A percentile compares a stretch with the other conserved stretches of the same genome.
These are phyloP conservation scores for Montipora capitata DNA, from an alignment of 92 coral and sea anemone species.

Conservation along the genomic window DNA sequence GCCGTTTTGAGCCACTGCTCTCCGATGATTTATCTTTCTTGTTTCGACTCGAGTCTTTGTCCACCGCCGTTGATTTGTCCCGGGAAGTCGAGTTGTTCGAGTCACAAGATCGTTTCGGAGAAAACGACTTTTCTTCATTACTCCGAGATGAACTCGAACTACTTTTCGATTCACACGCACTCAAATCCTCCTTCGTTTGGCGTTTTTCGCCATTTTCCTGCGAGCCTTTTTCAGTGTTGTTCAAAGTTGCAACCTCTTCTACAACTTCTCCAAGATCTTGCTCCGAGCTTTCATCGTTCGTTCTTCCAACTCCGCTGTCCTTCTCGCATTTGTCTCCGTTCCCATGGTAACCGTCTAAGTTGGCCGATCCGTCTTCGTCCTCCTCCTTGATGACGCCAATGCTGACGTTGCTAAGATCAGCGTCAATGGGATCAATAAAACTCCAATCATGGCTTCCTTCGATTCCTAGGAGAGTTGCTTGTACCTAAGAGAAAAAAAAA, in stretches of 20 bases:
- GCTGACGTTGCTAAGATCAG: slow-evolving; percentile 74
- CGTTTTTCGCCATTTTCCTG: slow-evolving; percentile 7
- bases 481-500: slow-evolving; percentile 70
- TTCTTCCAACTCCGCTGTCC: slow-evolving; percentile 96
- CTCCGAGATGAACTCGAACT: slow-evolving; percentile 20
- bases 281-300: slow-evolving; percentile 96
- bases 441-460: slow-evolving; percentile 90
- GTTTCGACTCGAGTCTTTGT: slow-evolving; percentile 34
- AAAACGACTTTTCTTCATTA: slow-evolving; percentile 42
- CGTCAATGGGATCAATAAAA: slow-evolving; percentile 73
- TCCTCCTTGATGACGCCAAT: slow-evolving; percentile 97
- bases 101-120: slow-evolving; percentile 38
- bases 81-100: not conserved
- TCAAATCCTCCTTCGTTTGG: slow-evolving; percentile 7
- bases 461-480: slow-evolving; percentile 94
- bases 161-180: slow-evolving; percentile 5
- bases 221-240: slow-evolving; percentile 8
- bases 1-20: slow-evolving; percentile 63
- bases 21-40: slow-evolving; percentile 69
- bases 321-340: slow-evolving; percentile 96
- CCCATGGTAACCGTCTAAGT: slow-evolving; percentile 81
- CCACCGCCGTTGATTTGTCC: slow-evolving; percentile 17
- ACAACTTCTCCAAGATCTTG: slow-evolving; percentile 88
- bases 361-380: slow-evolving; percentile 92
- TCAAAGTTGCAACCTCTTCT: slow-evolving; percentile 62